These are phyloP conservation scores for Phanerotoma sp. DNA, from an alignment of 2,888 invertebrate genomes.

Conservation along the genomic window DNA sequence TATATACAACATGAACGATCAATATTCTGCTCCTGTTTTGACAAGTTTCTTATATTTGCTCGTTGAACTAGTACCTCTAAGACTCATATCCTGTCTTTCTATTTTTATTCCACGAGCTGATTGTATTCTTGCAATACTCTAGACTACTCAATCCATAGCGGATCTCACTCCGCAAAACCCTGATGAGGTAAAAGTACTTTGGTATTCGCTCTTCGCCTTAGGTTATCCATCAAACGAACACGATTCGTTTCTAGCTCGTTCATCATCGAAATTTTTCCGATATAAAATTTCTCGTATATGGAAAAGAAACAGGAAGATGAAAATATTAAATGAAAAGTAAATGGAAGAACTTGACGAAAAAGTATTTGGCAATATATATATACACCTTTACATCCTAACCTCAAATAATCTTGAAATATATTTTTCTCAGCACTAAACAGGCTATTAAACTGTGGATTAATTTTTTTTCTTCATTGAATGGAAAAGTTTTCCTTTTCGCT, in stretches of 20 bases:
- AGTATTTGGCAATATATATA: too few species aligned
- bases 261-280: slow-evolving; percentile 24
- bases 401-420: too few species aligned
- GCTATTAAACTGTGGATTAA: too few species aligned
- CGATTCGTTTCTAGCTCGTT: slow-evolving; percentile 29
- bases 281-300: slow-evolving; percentile 12
- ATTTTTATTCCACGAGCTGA: slow-evolving; percentile 1
- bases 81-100: not conserved
- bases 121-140: slow-evolving; percentile 8
- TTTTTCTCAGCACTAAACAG: too few species aligned
- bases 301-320: slow-evolving; percentile 6
- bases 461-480: too few species aligned
- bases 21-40: slow-evolving; percentile 29
- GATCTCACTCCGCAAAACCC: slow-evolving; percentile 38
- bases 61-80: slow-evolving; percentile 43
- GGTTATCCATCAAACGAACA: slow-evolving; percentile 36
- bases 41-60: slow-evolving; percentile 46
- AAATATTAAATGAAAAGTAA: not conserved
- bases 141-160: slow-evolving; percentile 44
- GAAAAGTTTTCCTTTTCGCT: too few species aligned
- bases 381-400: too few species aligned
- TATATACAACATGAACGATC: slow-evolving; percentile 25
- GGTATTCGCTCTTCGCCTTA: slow-evolving; percentile 20
- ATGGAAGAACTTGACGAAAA: slow-evolving; percentile 3
- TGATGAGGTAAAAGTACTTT: slow-evolving; percentile 46